Evolutionary conservation across 2,888 invertebrate species (phyloP), one percentile per base, ranked within the genome.

Genomic region (Megalurothrips usitatus): DNA sequence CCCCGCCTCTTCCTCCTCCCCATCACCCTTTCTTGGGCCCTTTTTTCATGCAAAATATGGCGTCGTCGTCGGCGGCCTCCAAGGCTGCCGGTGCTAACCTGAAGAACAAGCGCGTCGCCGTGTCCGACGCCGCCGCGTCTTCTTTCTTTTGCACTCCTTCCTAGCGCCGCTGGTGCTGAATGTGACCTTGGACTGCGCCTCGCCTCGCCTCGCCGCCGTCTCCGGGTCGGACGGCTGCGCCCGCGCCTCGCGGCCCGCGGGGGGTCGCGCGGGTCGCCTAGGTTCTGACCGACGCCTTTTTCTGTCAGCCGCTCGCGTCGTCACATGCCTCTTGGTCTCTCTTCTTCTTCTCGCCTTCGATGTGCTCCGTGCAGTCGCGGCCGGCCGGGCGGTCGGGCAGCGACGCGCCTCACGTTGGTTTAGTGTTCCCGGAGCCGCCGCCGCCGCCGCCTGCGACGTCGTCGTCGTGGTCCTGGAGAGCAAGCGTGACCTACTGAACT

Each of bases 1-100:
- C 34, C 6, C 34, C 34, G 2, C 34, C 34, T 43, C 34, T 43
- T 43, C 34, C 34, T 43, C 34, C 34, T 43, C 34, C 34, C 6
- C 34, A 4, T 43, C 34, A 43, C 6, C 34, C 34, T 43, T 6
- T 43, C 34, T 43, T 43, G 34, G 34, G 34, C 58, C 58, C 58
- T 58, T 58, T 58, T 58, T 58, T 58, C 58, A 58, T 58, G 58
- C 58, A 58, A 58, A 58, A 58, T 58, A 58, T 58, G 58, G 58
- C 58, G 58, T 6, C 19, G 58, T 6, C 19, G 17, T 14, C 58
- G 58, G 58, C 58, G 14, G 58, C 8, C 23, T 11, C 26, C 68
- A 75, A 75, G 68, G 68, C 68, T 75, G 68, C 23, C 68, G 68
- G 68, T 75, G 68, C 68, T 75, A 75, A 75, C 68, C 68, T 75